Evolutionary conservation across 2,888 invertebrate genomes (phyloP).

Genomic region (Callyntrura sp.): DNA sequence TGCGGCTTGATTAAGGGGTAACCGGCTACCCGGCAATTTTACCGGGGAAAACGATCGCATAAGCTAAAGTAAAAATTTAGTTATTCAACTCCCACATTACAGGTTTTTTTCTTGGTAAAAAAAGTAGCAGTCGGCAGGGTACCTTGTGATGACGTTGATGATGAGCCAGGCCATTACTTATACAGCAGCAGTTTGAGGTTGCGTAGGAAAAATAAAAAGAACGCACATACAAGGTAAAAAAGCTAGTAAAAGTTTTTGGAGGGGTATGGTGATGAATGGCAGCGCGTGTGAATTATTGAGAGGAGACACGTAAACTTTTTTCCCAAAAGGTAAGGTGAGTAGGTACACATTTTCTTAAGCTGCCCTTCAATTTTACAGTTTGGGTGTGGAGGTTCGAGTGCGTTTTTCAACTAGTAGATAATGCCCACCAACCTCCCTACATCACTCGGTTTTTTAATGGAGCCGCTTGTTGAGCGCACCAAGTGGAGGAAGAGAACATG

Average conservation of each 20-base stretch:
- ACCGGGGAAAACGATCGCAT: background rate
- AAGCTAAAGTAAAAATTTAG: background rate
- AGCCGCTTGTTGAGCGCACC: conserved; percentile 34
- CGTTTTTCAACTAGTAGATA: background rate
- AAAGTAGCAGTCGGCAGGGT: too few species aligned
- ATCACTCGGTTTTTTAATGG: too few species aligned
- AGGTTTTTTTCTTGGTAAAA: background rate
- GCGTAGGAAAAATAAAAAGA: too few species aligned
- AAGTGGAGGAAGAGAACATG: background rate
- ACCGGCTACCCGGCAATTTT: conserved; percentile 22
- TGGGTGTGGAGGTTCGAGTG: background rate
- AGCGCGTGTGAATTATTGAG: conserved; percentile 69
- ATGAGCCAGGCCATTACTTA: background rate
- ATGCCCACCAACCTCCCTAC: too few species aligned
- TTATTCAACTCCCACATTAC: too few species aligned
- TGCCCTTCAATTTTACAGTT: conserved; percentile 4
- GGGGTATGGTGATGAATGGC: conserved; percentile 64
- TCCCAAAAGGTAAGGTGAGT: background rate
- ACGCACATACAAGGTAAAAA: conserved; percentile 12
- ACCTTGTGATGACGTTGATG: background rate
- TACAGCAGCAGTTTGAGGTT: background rate
- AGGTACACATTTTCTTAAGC: too few species aligned
- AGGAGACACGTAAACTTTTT: conserved; percentile 60
- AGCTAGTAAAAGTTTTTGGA: conserved; percentile 17
- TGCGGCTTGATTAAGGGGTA: conserved; percentile 13